phyloP scores from a whole-genome alignment of 2,888 invertebrate genomes.

The Allacma fusca region DNA sequence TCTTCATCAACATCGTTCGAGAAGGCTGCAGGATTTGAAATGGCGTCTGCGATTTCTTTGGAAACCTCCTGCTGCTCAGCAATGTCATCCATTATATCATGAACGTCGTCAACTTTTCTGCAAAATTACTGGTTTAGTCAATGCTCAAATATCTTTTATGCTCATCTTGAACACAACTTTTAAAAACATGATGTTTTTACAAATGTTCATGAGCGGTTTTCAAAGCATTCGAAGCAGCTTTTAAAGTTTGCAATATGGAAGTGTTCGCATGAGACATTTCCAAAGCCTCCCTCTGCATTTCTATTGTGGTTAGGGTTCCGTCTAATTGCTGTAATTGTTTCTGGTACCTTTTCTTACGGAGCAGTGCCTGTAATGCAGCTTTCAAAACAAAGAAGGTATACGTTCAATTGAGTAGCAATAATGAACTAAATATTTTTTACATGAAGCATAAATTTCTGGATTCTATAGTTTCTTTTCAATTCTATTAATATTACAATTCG shows the following conservation, averaged over 20 bases:
- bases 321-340: slow-evolving; percentile 97
- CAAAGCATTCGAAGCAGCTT: slow-evolving; percentile 92
- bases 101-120: slow-evolving; percentile 68
- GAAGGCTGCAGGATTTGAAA: slow-evolving; percentile 68
- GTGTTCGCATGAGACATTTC: slow-evolving; percentile 98
- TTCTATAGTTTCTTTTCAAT: too few species aligned
- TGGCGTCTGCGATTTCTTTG: slow-evolving; percentile 70
- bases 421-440: too few species aligned
- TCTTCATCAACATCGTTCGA: slow-evolving; percentile 67
- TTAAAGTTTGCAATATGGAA: slow-evolving; percentile 95
- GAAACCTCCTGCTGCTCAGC: slow-evolving; percentile 71
- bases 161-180: not conserved
- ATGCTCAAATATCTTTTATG: not conserved
- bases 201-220: slow-evolving; percentile 92
- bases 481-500: too few species aligned
- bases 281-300: slow-evolving; percentile 95
- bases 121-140: not conserved
- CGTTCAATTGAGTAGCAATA: too few species aligned
- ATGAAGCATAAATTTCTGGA: not conserved
- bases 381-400: slow-evolving; percentile 57
- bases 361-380: slow-evolving; percentile 96
- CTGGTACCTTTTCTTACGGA: slow-evolving; percentile 96
- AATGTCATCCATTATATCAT: slow-evolving; percentile 71
- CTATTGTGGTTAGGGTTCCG: slow-evolving; percentile 95
- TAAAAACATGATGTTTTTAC: slow-evolving; percentile 63